phyloP scores from a whole-genome alignment of 2,888 invertebrate species.

The Himalopsyche japonica region DNA sequence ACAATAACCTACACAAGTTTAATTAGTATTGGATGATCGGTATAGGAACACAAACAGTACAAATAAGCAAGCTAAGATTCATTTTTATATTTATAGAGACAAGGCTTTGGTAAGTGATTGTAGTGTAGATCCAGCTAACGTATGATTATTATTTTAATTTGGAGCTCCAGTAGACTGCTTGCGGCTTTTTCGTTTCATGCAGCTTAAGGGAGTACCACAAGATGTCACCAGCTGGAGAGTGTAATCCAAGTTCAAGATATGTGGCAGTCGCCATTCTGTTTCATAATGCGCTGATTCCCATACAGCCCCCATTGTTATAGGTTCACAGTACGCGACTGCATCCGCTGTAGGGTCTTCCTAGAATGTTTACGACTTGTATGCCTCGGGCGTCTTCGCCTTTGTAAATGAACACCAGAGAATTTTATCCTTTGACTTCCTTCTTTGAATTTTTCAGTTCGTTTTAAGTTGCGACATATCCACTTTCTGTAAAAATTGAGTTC shows the following conservation, averaged over 20 bases:
- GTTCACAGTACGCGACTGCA: background rate
- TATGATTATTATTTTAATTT: no score
- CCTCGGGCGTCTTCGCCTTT: background rate
- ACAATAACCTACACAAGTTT: no score
- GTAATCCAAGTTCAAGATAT: background rate
- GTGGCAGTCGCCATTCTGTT: background rate
- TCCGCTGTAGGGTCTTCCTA: background rate
- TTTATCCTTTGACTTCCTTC: background rate
- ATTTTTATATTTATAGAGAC: no score
- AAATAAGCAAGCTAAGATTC: no score
- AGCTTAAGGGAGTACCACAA: background rate
- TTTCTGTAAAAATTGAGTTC: no score
- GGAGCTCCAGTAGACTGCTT: background rate
- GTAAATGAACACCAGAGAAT: background rate
- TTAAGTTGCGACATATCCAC: no score
- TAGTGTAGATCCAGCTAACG: no score
- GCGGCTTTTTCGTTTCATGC: background rate
- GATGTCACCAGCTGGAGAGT: background rate
- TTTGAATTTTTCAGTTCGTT: background rate
- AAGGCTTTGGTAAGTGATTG: no score
- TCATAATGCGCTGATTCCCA: background rate
- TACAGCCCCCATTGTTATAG: conserved; percentile 3
- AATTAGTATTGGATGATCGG: no score
- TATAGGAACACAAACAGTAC: no score
- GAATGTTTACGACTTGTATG: conserved; percentile 4